phyloP scores from a whole-genome alignment of 1,140 invertebrate species.

The Monomorium pharaonis region DNA sequence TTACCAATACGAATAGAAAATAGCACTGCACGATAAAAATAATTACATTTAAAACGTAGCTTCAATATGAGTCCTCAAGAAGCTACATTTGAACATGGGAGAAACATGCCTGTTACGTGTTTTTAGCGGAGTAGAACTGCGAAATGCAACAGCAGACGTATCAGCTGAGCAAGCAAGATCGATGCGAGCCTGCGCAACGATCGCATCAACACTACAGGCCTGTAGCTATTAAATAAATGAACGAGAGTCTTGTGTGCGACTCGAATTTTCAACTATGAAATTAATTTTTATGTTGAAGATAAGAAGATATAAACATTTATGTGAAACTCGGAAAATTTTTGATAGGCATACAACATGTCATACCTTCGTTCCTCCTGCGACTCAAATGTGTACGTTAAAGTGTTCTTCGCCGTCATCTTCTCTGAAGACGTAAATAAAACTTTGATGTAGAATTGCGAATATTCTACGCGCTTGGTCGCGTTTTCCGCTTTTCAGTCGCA shows the following conservation, averaged over 20 bases:
- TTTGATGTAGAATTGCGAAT: not conserved
- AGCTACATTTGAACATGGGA: too few relatives aligned
- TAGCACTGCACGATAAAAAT: not conserved
- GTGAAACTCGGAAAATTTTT: constrained; percentile 14
- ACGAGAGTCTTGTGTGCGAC: too few relatives aligned
- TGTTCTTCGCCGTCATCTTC: constrained; percentile 40
- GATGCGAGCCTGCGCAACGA: constrained; percentile 69
- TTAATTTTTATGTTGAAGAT: not conserved
- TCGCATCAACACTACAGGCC: not conserved
- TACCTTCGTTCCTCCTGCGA: constrained; percentile 41
- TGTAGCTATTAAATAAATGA: not conserved
- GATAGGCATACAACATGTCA: constrained; percentile 32
- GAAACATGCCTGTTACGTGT: not conserved
- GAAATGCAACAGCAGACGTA: not conserved
- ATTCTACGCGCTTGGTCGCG: not conserved
- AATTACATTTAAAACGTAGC: too few relatives aligned
- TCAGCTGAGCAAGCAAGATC: constrained; percentile 69
- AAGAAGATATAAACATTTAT: not conserved
- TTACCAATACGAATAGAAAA: not conserved
- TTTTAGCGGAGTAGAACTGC: not conserved
- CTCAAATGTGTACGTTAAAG: constrained; percentile 22
- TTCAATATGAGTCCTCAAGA: too few relatives aligned
- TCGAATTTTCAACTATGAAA: not conserved
- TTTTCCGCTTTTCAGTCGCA: not conserved
- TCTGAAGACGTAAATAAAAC: not conserved